Conservation (phyloP, 2,113 vertebrate species). For the Limanda limanda region DNA sequence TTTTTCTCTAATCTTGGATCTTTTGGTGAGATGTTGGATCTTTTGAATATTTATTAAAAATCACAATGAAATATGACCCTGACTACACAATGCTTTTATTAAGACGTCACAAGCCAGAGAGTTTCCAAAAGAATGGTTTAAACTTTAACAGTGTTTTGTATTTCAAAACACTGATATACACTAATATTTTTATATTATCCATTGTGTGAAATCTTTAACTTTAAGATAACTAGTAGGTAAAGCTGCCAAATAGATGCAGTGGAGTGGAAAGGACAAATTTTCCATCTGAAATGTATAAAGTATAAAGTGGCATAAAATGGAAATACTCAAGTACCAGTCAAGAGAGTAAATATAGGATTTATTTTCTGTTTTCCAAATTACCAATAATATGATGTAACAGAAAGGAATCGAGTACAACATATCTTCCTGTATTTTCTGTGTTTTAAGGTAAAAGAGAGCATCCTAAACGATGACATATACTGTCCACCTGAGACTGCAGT, state of each 20-base stretch:
- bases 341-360: too few species aligned
- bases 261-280: neutral
- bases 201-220: neutral
- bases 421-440: constrained; percentile 45
- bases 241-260: neutral
- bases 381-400: neutral
- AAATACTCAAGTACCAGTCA: too few species aligned
- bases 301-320: neutral
- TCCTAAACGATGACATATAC: constrained; percentile 97
- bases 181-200: neutral
- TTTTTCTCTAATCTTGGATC: neutral
- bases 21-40: neutral
- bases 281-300: neutral
- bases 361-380: neutral
- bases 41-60: neutral
- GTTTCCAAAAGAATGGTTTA: neutral
- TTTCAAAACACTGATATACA: neutral
- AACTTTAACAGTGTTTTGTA: neutral
- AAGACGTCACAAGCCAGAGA: neutral
- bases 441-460: constrained; percentile 90
- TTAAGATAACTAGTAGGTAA: neutral
- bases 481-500: constrained; percentile 96
- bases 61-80: neutral
- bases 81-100: neutral
- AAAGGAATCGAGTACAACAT: neutral